A percentile compares a stretch with the other conserved stretches of the same genome.
phyloP scores from a whole-genome alignment of 2,113 vertebrate species.

The Dromiciops gliroides region DNA sequence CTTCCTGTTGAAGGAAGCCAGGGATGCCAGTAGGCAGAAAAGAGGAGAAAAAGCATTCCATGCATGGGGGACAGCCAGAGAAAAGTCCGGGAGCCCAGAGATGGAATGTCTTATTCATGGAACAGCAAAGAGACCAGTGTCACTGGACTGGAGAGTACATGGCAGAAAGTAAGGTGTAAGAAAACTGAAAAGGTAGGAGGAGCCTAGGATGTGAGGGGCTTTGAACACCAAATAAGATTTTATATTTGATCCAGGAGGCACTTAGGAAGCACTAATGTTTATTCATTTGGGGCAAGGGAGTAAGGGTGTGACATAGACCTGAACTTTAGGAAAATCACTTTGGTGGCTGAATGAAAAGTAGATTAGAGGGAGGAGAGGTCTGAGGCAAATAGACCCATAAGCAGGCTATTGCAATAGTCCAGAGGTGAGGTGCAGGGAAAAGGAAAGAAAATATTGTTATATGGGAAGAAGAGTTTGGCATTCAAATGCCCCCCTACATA shows the following conservation, averaged over 20 bases:
- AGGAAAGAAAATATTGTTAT: neutral
- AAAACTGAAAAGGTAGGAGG: neutral
- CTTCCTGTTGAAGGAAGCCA: neutral
- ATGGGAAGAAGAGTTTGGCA: neutral
- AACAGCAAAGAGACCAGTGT: neutral
- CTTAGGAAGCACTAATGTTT: neutral
- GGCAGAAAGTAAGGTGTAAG: neutral
- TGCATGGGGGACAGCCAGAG: neutral
- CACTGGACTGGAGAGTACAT: neutral
- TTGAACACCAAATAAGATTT: neutral
- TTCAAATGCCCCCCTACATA: neutral
- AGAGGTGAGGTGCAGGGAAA: neutral
- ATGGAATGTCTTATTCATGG: neutral
- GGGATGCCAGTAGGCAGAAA: too few species aligned
- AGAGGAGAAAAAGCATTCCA: neutral
- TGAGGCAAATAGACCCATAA: neutral
- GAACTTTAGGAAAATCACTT: neutral
- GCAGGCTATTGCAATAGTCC: neutral
- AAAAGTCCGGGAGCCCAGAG: neutral
- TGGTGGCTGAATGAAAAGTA: neutral
- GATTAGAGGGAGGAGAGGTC: neutral
- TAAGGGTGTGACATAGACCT: neutral
- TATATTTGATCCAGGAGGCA: neutral
- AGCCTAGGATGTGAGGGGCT: too few species aligned
- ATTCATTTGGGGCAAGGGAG: neutral